A percentile compares a stretch with the other conserved stretches of the same genome.
Evolutionary conservation across 2,797 vertebrate species (phyloP).

Genomic region (Sternotherus odoratus): DNA sequence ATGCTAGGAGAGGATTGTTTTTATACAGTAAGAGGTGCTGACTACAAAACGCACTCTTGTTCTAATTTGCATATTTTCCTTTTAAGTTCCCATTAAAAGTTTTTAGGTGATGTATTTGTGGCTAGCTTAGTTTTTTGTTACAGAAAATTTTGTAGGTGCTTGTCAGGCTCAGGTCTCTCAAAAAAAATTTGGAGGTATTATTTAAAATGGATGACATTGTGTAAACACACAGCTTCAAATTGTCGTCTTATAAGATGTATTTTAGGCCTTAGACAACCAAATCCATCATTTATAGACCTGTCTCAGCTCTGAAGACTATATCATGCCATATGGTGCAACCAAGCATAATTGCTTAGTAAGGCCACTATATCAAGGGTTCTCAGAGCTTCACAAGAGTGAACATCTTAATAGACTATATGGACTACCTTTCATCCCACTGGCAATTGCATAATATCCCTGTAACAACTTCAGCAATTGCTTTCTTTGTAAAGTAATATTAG

Average conservation of each 20-base stretch:
- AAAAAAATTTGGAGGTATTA: not conserved
- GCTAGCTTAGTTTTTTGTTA: not conserved
- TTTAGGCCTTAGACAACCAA: slow-evolving; percentile 11
- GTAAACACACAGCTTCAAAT: slow-evolving; percentile 39
- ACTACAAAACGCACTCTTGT: slow-evolving; percentile 31
- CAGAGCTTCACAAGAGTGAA: slow-evolving; percentile 7
- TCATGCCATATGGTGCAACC: slow-evolving; percentile 24
- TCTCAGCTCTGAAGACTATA: not conserved
- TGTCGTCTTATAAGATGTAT: slow-evolving; percentile 35
- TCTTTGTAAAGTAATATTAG: not conserved
- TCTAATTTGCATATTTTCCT: not conserved
- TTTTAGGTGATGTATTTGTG: not conserved
- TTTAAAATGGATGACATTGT: slow-evolving; percentile 31
- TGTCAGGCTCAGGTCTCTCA: not conserved
- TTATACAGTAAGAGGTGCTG: slow-evolving; percentile 42
- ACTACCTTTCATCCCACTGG: slow-evolving; percentile 6
- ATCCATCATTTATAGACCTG: slow-evolving; percentile 24
- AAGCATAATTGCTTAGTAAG: slow-evolving; percentile 52
- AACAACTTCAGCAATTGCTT: not conserved
- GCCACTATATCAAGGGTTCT: not conserved
- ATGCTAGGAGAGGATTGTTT: slow-evolving; percentile 66
- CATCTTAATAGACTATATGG: slow-evolving; percentile 14
- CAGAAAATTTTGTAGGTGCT: not conserved
- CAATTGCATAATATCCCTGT: not conserved
- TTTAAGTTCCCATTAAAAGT: slow-evolving; percentile 7